A percentile compares a stretch with the other conserved stretches of the same genome.
These are phyloP conservation scores for Glyphotaelius pellucidus DNA, from an alignment of 2,888 invertebrate species.

Conservation along the genomic window DNA sequence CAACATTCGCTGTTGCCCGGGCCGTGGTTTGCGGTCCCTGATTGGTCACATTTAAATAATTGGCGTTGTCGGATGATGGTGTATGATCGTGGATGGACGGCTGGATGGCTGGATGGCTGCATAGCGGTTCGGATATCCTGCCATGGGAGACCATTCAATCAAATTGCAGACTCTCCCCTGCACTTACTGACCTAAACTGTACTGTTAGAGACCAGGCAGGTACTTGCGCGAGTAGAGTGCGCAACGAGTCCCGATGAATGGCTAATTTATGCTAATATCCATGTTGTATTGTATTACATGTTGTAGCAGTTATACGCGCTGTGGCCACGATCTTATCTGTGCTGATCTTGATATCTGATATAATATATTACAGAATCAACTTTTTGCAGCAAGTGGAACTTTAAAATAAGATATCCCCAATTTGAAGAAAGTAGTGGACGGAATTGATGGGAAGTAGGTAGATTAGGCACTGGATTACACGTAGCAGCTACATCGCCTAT, in stretches of 20 bases:
- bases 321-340: not conserved
- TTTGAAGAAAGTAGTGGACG: no score
- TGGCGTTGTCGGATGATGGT: constrained; percentile 23
- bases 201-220: not conserved
- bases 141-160: constrained; percentile 41
- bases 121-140: constrained; percentile 49
- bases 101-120: not conserved
- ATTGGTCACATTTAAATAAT: constrained; percentile 50
- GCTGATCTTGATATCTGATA: not conserved
- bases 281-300: not conserved
- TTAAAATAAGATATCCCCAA: no score
- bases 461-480: no score
- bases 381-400: no score
- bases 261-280: constrained; percentile 29
- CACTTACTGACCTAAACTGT: constrained; percentile 14
- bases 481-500: no score
- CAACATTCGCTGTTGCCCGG: not conserved
- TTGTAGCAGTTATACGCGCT: not conserved
- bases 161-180: constrained; percentile 37
- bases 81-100: constrained; percentile 17
- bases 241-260: not conserved
- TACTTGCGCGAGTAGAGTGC: not conserved
- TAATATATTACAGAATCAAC: not conserved
- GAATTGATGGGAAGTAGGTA: no score
- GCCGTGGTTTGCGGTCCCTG: constrained; percentile 27